A percentile compares a stretch with the other conserved stretches of the same genome.
Conservation (phyloP, 1,140 invertebrate species). For the Mercenaria mercenaria region DNA sequence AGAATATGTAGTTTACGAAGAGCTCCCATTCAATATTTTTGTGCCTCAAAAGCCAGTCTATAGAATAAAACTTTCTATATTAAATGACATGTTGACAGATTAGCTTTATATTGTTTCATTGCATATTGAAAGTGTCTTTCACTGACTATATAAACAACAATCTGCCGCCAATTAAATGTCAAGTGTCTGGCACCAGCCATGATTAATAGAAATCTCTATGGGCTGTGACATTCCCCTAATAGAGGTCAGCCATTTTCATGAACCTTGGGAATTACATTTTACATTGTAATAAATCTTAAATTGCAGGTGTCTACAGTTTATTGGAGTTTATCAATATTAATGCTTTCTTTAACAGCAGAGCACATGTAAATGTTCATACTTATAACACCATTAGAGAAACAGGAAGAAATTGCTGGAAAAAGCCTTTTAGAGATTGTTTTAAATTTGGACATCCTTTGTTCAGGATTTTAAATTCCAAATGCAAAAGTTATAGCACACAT, state of each 20-base stretch:
- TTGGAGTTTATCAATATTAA: too few species aligned
- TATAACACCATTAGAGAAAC: too few species aligned
- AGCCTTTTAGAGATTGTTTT: too few species aligned
- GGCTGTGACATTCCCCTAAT: not conserved
- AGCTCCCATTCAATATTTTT: too few species aligned
- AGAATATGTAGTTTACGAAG: too few species aligned
- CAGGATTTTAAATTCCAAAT: too few species aligned
- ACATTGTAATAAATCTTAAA: not conserved
- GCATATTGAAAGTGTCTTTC: not conserved
- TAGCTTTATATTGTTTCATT: not conserved
- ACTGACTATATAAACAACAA: not conserved
- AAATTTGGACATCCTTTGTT: too few species aligned
- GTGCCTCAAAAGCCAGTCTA: not conserved
- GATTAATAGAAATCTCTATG: not conserved
- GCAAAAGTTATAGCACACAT: too few species aligned
- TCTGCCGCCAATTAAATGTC: conserved; percentile 10
- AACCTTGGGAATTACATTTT: not conserved
- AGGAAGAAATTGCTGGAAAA: too few species aligned
- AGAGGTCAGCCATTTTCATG: not conserved
- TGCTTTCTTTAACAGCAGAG: too few species aligned
- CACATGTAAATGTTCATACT: too few species aligned
- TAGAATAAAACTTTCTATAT: not conserved
- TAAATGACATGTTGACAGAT: not conserved
- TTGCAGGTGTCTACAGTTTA: too few species aligned
- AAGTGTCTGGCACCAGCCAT: not conserved